Percentiles rank a stretch among this genome's conserved stretches.
These are phyloP conservation scores for Rhombomys opimus DNA, from an alignment of 2,113 vertebrate genomes.

Conservation along the genomic window DNA sequence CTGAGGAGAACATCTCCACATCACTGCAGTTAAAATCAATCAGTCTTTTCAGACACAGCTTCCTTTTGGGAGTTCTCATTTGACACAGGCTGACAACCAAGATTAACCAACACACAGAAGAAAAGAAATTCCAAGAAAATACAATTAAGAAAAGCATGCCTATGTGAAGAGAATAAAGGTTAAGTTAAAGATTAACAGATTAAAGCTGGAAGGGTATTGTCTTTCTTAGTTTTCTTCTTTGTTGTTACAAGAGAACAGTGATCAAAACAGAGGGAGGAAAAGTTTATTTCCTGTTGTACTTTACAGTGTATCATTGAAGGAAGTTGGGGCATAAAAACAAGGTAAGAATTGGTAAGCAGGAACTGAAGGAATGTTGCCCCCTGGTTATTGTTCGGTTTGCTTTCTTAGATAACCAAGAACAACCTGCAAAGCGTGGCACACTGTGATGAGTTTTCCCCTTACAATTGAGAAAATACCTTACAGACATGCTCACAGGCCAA, in stretches of 20 bases:
- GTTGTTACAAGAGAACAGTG: neutral
- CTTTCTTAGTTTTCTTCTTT: neutral
- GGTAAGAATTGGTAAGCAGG: neutral
- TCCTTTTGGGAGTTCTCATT: neutral
- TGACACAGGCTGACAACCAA: neutral
- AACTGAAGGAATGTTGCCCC: neutral
- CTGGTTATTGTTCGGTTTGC: neutral
- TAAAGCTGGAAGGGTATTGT: constrained; percentile 4
- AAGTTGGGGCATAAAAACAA: neutral
- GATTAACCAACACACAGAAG: neutral
- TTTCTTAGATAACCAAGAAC: neutral
- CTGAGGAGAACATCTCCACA: neutral
- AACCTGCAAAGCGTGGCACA: too few relatives aligned
- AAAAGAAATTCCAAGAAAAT: constrained; percentile 27
- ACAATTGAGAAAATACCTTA: neutral
- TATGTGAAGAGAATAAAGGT: neutral
- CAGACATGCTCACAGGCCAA: neutral
- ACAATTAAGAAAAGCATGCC: constrained; percentile 5
- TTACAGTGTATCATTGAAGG: neutral
- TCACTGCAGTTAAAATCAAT: neutral
- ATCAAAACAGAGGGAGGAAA: neutral
- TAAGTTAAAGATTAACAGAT: neutral
- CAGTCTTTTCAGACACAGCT: neutral
- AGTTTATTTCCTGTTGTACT: neutral
- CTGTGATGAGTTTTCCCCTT: neutral